Base-by-base conservation (phyloP, 1,140 invertebrate genomes). In the Asobara japonica region DNA sequence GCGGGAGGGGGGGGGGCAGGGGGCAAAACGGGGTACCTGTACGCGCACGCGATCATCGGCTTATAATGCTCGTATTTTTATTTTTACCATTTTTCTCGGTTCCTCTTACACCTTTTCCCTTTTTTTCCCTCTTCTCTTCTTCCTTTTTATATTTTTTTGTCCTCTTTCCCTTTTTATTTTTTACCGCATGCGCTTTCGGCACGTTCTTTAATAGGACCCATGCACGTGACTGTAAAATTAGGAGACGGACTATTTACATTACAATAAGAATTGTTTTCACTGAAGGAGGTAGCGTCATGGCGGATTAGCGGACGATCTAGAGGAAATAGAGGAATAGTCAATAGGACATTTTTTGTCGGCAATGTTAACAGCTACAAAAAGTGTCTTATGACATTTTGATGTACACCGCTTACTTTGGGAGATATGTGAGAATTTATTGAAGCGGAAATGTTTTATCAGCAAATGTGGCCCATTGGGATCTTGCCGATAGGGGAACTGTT, bases 121-220 rank as follows among this genome's bases (percentile, higher is more conserved):
- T 11, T n/a, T n/a, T n/a, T 4, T 11, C 31, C 31, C 31, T 33
- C 31, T 13, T 16, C 41, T 16, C 41, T 45, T 16, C 5, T 38
- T 38, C 10, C 10, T 16, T 5, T 16, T 45, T 45, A 16, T 45
- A 45, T 29, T 60, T 60, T 7, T 60, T 60, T 27, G 8, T 60
- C 27, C 27, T 60, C 3, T 60, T 27, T 20, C 6, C 10, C 27
- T 27, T 27, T 60, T 60, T 60, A 8, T 27, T 22, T 60, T 60
- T 22, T 60, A 2, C 27, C n/a, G 20, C 20, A 60, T 29, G 20
- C 22, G 51, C 51, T 60, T 60, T 60, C 51, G 51, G 27, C 51
- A 60, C 51, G 51, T 60, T 25, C 51, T 60, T 60, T 60, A 60
- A 60, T 60, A 20, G 33, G 8, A 7, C 27, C 51, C 51, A 60